Evolutionary conservation across 2,888 invertebrate species (phyloP), one percentile per base, ranked within the genome.

Genomic region (Vesta saturnalis): DNA sequence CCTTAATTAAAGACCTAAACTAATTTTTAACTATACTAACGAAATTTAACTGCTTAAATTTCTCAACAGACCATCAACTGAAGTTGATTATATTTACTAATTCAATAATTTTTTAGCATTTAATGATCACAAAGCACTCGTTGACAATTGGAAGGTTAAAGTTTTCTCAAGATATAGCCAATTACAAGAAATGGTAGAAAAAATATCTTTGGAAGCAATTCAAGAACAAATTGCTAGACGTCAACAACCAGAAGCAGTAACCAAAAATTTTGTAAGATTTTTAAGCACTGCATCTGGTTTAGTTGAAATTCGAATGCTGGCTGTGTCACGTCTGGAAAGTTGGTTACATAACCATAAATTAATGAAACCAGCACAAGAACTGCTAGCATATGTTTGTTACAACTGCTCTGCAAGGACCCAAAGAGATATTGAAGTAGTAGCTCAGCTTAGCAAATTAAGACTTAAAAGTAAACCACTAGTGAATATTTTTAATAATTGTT

Each of bases 291-390:
- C 96, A 0, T 92, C 94, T 73, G 97, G 98, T 0, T 90, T 96
- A 67, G 90, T 91, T 0, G 96, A 97, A 85, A 92, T 96, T 71
- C 88, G 96, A 18, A 88, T 92, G 77, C 89, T 93, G 60, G 91
- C 93, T 0, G 91, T 93, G 0, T 90, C 92, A 0, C 90, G 94
- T 0, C 86, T 98, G 16, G 98, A 98, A 82, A 90, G 93, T 76
- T 98, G 97, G 97, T 87, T 98, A 66, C 96, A 97, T 82, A 97
- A 97, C 81, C 96, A 97, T 69, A 99, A 98, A 87, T 85, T 97
- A 61, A 94, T 94, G 87, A 91, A 95, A 77, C 91, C 93, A 18
- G 96, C 96, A 0, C 96, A 97, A 82, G 98, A 98, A 84, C 84
- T 99, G 61, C 85, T 99, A 21, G 92, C 96, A 62, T 92, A 94